phyloP scores from a whole-genome alignment of 2,797 vertebrate genomes.

The Cirrhinus molitorella region DNA sequence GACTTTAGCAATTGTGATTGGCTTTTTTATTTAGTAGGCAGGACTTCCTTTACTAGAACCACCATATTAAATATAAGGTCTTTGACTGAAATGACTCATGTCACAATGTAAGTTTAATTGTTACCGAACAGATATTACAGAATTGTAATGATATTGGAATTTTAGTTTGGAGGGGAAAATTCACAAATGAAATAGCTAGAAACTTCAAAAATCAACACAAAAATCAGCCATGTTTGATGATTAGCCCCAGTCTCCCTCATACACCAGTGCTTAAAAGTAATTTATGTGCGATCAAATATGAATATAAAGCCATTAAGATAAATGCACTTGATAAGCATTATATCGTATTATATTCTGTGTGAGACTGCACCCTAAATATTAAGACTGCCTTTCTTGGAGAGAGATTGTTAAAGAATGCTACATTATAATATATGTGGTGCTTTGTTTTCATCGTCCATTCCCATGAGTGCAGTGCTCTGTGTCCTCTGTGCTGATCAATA shows the following conservation, averaged over 20 bases:
- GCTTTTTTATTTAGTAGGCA: no score
- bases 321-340: not conserved
- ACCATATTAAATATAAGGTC: not conserved
- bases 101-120: not conserved
- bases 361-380: not conserved
- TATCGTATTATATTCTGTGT: not conserved
- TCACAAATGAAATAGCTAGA: not conserved
- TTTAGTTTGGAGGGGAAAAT: not conserved
- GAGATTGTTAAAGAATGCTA: not conserved
- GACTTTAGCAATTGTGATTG: not conserved
- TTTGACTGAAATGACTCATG: not conserved
- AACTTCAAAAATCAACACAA: not conserved
- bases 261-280: not conserved
- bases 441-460: not conserved
- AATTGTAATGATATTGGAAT: not conserved
- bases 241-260: not conserved
- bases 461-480: not conserved
- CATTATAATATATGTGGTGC: not conserved
- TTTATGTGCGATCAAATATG: not conserved
- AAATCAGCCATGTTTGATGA: not conserved
- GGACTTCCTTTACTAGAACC: no score
- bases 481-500: conserved; percentile 39
- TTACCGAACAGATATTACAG: not conserved
- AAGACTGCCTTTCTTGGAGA: not conserved
- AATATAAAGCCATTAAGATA: not conserved